A percentile compares a stretch with the other conserved stretches of the same genome.
phyloP scores from a whole-genome alignment of 1,140 invertebrate genomes.

The Drosophila micromelanica region DNA sequence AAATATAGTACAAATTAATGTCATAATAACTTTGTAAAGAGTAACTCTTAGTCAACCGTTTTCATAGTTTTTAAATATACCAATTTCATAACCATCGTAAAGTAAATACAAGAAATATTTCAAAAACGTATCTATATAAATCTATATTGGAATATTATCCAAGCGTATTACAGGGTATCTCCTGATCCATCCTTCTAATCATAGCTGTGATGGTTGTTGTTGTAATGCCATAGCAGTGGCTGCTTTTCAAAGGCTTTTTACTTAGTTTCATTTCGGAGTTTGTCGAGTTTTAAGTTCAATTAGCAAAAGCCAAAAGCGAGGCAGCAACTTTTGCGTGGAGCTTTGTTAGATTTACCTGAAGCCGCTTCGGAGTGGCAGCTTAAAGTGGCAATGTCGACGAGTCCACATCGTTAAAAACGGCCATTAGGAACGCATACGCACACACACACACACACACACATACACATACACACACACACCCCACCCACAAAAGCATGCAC shows the following conservation, averaged over 20 bases:
- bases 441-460: conserved; percentile 22
- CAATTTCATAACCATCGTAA: background rate
- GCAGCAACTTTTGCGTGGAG: conserved; percentile 40
- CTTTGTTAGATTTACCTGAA: conserved; percentile 38
- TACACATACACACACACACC: conserved; percentile 20
- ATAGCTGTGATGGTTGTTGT: background rate
- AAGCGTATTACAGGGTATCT: background rate
- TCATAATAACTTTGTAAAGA: no score
- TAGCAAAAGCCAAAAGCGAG: conserved; percentile 62
- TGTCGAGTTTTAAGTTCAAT: conserved; percentile 70
- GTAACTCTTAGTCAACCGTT: no score
- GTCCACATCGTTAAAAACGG: conserved; percentile 74
- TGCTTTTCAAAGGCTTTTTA: conserved; percentile 68
- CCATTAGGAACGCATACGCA: conserved; percentile 48
- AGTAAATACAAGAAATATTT: background rate
- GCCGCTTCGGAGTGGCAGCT: conserved; percentile 55
- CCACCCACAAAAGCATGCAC: conserved; percentile 14
- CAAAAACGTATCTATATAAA: no score
- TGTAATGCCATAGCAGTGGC: background rate
- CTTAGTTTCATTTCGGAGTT: conserved; percentile 63
- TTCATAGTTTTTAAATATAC: no score
- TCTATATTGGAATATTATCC: background rate
- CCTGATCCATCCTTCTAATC: background rate
- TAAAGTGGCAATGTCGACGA: conserved; percentile 53
- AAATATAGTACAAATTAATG: no score